These are phyloP conservation scores for Axinella damicornis DNA, from an alignment of 37 sponge, comb jelly and placozoan species.

Conservation along the genomic window DNA sequence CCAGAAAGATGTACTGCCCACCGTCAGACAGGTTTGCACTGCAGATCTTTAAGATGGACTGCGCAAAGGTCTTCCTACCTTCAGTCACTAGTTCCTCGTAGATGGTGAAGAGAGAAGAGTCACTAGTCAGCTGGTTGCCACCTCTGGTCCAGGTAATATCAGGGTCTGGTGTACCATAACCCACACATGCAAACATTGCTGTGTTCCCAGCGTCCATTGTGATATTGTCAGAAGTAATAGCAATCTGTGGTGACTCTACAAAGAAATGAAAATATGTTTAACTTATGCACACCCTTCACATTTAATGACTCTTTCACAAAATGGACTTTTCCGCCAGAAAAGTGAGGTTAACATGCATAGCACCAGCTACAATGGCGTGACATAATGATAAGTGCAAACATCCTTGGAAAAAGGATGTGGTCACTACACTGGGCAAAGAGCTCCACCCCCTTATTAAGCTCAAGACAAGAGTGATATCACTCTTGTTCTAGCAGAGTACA, in stretches of 20 bases:
- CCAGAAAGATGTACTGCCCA: conserved; percentile 17
- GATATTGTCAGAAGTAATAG: background rate
- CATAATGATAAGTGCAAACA: too few species aligned
- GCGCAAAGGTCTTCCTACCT: background rate
- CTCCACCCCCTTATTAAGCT: too few species aligned
- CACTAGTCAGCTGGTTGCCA: background rate
- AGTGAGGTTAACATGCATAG: too few species aligned
- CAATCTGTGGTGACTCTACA: background rate
- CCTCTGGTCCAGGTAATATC: background rate
- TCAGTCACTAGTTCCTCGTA: conserved; percentile 22
- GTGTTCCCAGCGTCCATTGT: conserved; percentile 6
- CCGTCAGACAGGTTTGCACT: background rate
- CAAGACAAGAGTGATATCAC: too few species aligned
- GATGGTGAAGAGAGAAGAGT: background rate
- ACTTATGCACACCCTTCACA: too few species aligned
- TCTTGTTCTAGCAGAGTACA: too few species aligned
- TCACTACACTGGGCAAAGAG: too few species aligned
- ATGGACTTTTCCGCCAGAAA: too few species aligned
- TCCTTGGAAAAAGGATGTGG: too few species aligned
- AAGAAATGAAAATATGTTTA: too few species aligned
- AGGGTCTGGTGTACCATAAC: background rate
- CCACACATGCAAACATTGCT: background rate
- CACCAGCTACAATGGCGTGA: too few species aligned
- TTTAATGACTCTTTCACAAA: too few species aligned
- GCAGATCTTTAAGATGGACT: conserved; percentile 6